Evolutionary conservation across 2,888 invertebrate genomes (phyloP), one percentile per base, ranked within the genome.

Genomic region (Empis stercorea): DNA sequence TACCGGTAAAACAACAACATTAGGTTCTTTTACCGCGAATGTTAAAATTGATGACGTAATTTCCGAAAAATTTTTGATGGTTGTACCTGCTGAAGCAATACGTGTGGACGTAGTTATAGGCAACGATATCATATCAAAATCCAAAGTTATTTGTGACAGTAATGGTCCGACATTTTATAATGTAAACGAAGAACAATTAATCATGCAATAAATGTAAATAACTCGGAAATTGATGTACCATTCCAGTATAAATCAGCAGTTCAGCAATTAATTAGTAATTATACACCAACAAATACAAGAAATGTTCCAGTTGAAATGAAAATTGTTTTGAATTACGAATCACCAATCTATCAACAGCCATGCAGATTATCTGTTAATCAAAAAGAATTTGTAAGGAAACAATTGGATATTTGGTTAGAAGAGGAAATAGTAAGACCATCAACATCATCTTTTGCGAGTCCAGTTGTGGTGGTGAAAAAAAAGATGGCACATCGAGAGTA

Each of bases 261-360:
- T 14, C 30, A 23, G n/a, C 13, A 32, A 10, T 27, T 2, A 40
- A 30, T 30, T 40, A 27, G 15, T 3, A n/a, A n/a, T n/a, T n/a
- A n/a, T n/a, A n/a, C n/a, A n/a, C n/a, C n/a, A n/a, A n/a, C n/a
- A n/a, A n/a, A 40, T 32, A 27, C 13, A 23, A 17, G 20, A 38
- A 27, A 20, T 4, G 36, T n/a, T n/a, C 23, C 27, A 14, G 11
- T 42, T 6, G 32, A 34, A 38, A 41, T 46, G 51, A 55, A 54
- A 32, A 59, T 63, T 15, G 45, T 63, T 30, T 32, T 63, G 6
- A 55, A 51, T 37, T 58, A 61, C 42, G 59, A 62, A 2, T 48
- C 48, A 13, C 61, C 61, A 0, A 54, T 62, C 2, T 54, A 54
- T 10, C 48, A 54, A 17, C 41, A 51, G 30, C 57, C 58, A 1